Percentiles rank a stretch among this genome's conserved stretches.
Conservation (phyloP, 1,140 invertebrate genomes). For the Cotesia glomerata region DNA sequence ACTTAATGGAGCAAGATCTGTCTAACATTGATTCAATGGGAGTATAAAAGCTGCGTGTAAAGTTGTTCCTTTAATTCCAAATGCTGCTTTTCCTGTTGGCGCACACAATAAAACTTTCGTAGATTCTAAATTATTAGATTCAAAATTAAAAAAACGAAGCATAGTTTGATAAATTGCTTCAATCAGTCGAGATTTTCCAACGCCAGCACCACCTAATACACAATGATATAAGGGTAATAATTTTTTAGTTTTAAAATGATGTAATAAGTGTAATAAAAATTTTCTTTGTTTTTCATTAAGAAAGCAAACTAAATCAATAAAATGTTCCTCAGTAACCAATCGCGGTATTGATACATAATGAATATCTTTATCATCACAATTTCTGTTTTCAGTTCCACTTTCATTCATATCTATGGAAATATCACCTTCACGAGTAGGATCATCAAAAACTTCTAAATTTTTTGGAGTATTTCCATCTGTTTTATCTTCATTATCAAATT, state of each 20-base stretch:
- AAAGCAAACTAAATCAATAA: background rate
- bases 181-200: conserved; percentile 37
- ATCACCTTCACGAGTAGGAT: too few species aligned
- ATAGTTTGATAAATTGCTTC: conserved; percentile 33
- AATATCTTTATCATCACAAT: too few species aligned
- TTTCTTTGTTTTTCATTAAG: conserved; percentile 26
- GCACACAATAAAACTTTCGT: conserved; percentile 34
- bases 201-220: conserved; percentile 33
- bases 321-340: conserved; percentile 1
- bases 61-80: conserved; percentile 40
- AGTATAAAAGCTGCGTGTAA: conserved; percentile 45
- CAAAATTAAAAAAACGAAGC: conserved; percentile 17
- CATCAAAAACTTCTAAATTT: too few species aligned
- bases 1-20: conserved; percentile 1
- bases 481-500: background rate
- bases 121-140: conserved; percentile 2
- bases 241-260: conserved; percentile 36
- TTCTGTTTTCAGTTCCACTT: too few species aligned
- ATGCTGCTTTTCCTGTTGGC: conserved; percentile 50
- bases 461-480: too few species aligned
- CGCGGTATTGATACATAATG: background rate
- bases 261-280: conserved; percentile 32
- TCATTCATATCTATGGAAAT: too few species aligned
- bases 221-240: conserved; percentile 29
- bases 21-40: conserved; percentile 33